Base-by-base conservation (phyloP, 2,797 vertebrate species). In the Jordanella pulchra region DNA sequence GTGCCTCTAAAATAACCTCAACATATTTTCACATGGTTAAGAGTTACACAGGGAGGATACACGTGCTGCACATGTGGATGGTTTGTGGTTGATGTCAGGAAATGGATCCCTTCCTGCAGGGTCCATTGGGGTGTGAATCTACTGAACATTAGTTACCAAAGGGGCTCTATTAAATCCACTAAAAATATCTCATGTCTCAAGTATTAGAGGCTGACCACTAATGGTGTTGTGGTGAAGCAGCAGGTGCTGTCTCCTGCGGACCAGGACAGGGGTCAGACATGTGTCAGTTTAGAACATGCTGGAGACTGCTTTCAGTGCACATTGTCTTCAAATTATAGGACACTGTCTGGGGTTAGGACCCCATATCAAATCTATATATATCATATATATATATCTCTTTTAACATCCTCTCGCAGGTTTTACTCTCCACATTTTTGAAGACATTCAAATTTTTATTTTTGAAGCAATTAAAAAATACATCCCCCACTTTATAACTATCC, bases 81-180 rank as follows among this genome's bases (percentile, higher is more conserved):
- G 87, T 94, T 89, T 90, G 86, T 67, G 90, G 91, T 93, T 82
- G 77, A 84, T 92, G 86, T 88, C 89, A 94, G 95, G 93, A 96
- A 96, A 95, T 77, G 73, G 84, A 90, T 88, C 91, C 89, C 88
- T 95, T 95, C 94, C 85, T 78, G 82, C 91, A 89, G 85, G 82
- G 86, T 73, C 91, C 81, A 69, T n/a, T 66, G 71, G 87, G 83
- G 91, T 90, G 87, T 89, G 89, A 91, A 88, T 91, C 87, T 85
- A 23, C 82, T 76, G 72, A 86, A 80, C 56, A 67, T 80, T 80
- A 79, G 82, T 79, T 77, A 83, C 78, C 85, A 71, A 78, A 61
- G 78, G 32, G 83, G 79, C 78, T 81, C 65, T 81, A 88, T 89
- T 75, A 60, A 74, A 81, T 68, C 60, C 71, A 77, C 77, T 88